Base-by-base conservation (phyloP, 2,113 vertebrate species). In the Nansenia antarctica region DNA sequence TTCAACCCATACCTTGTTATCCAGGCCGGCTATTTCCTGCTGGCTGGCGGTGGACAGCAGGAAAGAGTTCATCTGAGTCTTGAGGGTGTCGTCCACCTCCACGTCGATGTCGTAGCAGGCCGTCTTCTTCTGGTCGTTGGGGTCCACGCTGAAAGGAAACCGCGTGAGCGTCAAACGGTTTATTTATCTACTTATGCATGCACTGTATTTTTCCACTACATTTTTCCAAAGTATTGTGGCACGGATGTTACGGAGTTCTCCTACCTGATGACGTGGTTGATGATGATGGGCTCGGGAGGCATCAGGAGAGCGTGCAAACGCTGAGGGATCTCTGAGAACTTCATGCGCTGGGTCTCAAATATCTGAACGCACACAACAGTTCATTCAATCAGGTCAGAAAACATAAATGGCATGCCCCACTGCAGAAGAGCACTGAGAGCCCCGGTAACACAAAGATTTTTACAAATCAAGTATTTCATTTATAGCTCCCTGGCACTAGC, bases 41-140 rank as follows among this genome's bases (percentile, higher is more conserved):
- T 99, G 98, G 79, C 98, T 99, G 82, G 98, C 96, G 6, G 98
- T 99, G 70, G 98, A 99, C 0, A 99, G 93, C 76, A 99, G 92
- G 64, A 98, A 99, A 53, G 97, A 99, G 91, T 99, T 99, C 98
- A 99, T 99, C 91, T 99, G 98, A 5, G 98, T 98, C 90, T 99
- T 99, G 80, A 99, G 86, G 0, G 97, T 99, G 74, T 99, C 98
- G 0, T 99, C 98, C 83, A 99, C 98, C 85, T 99, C 98, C 76
- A 99, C 98, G 0, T 99, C 98, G n/a, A 99, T 99, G 83, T 99
- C 98, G 8, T 99, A 99, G 86, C 98, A 99, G n/a, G 98, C 98
- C 0, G 98, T 99, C 84, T 99, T 99, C 91, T 99, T 99, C 90
- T 99, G 98, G 86, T 99, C 98, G 9, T 99, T 99, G 1, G 98